A percentile compares a stretch with the other conserved stretches of the same genome.
These are phyloP conservation scores for Paratilapia polleni DNA, from an alignment of 2,113 vertebrate genomes.

Conservation along the genomic window DNA sequence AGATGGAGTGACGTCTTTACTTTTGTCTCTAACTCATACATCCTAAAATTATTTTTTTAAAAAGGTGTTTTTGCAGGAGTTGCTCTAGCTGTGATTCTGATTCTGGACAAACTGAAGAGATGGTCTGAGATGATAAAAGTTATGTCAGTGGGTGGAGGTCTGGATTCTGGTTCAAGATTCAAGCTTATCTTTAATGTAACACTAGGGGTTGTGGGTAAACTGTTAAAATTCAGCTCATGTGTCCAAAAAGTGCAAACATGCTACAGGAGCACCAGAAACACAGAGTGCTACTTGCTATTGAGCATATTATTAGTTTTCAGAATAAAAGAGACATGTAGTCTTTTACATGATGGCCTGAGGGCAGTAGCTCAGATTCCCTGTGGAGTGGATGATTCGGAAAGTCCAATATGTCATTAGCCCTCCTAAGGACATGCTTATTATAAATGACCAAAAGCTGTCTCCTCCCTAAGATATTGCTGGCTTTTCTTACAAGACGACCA, in stretches of 20 bases:
- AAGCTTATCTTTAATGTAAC: neutral
- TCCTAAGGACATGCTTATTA: neutral
- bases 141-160: too few relatives aligned
- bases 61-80: too few relatives aligned
- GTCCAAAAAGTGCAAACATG: neutral
- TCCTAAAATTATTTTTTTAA: too few relatives aligned
- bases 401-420: neutral
- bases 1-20: neutral
- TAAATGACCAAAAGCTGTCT: neutral
- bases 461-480: neutral
- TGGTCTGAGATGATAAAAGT: neutral
- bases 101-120: too few relatives aligned
- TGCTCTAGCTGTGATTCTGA: too few relatives aligned
- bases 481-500: neutral
- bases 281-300: neutral
- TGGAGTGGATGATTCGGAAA: neutral
- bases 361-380: neutral
- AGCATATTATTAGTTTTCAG: neutral
- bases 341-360: neutral
- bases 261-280: neutral
- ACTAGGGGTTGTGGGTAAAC: neutral
- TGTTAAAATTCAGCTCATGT: neutral
- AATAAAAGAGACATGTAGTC: neutral
- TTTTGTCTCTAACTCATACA: neutral
- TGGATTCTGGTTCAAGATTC: neutral